These are phyloP conservation scores for Daktulosphaira vitifoliae DNA, from an alignment of 1,140 invertebrate genomes.

Conservation along the genomic window DNA sequence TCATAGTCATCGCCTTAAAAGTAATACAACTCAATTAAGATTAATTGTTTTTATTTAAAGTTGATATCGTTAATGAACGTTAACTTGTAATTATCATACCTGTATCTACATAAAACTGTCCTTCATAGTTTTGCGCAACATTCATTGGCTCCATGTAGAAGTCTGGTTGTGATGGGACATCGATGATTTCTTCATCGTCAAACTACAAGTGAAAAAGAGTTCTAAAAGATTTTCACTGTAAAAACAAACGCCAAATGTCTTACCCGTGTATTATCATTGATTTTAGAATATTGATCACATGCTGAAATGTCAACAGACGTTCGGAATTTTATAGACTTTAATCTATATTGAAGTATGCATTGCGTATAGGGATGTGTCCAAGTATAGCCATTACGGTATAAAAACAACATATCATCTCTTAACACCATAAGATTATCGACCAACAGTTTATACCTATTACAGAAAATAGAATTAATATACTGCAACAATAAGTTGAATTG, in stretches of 20 bases:
- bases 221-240: neutral
- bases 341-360: constrained; percentile 12
- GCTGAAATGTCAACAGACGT: neutral
- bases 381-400: neutral
- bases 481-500: no score
- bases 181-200: neutral
- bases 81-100: no score
- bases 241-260: neutral
- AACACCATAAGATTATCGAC: neutral
- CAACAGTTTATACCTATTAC: constrained; percentile 2
- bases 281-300: constrained; percentile 1
- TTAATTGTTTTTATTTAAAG: no score
- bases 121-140: neutral
- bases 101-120: no score
- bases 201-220: neutral
- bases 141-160: neutral
- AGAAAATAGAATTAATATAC: no score
- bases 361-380: constrained; percentile 23
- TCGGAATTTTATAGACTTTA: constrained; percentile 4
- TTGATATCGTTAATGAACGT: no score
- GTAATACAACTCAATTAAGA: neutral
- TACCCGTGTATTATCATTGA: neutral
- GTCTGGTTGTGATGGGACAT: neutral
- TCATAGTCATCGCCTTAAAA: constrained; percentile 23
- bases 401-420: neutral